Base-by-base conservation (phyloP, 1,140 invertebrate species). In the Venturia canescens region DNA sequence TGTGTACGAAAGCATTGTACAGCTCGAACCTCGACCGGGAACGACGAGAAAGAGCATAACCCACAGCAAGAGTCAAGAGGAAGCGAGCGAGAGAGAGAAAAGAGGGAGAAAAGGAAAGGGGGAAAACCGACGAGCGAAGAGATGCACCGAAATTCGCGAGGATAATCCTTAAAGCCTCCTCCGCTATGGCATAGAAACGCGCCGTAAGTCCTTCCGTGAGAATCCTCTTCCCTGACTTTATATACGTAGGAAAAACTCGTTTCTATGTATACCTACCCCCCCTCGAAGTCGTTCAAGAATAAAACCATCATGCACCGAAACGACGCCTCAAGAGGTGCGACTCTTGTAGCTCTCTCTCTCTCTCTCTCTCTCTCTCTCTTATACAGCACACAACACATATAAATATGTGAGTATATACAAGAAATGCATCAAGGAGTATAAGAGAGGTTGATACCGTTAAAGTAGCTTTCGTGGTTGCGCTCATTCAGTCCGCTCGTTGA, bases 121-220 rank as follows among this genome's bases (percentile, higher is more conserved):
- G 72, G 78, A 57, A 80, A 27, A 77, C 50, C 50, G 23, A 60
- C 53, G 75, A 63, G 50, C 69, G 70, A 69, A 69, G 66, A 69
- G 70, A 80, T 74, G 79, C 79, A 80, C 69, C 38, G 70, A 80
- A 79, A 80, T 80, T 71, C 79, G 50, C 67, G 79, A 57, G 79
- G 79, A 80, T 80, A 74, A 80, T 74, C 79, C 79, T 72, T 72
- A 71, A 74, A 80, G 70, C 57, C 70, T 66, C 69, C 31, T 60
- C 69, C 57, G 26, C 27, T 44, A 23, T 31, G 38, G 44, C 27
- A 18, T 31, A 50, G 44, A 53, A 79, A 21, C 26, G 44, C 34
- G 23, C 50, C 44, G 75, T 77, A 66, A 66, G 75, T 77, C 75
- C 34, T 77, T 5, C 60, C 75, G 66, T 31, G 75, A 77, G 60